Evolutionary conservation across 2,113 vertebrate genomes (phyloP).

Genomic region (Ramphastos sulfuratus): DNA sequence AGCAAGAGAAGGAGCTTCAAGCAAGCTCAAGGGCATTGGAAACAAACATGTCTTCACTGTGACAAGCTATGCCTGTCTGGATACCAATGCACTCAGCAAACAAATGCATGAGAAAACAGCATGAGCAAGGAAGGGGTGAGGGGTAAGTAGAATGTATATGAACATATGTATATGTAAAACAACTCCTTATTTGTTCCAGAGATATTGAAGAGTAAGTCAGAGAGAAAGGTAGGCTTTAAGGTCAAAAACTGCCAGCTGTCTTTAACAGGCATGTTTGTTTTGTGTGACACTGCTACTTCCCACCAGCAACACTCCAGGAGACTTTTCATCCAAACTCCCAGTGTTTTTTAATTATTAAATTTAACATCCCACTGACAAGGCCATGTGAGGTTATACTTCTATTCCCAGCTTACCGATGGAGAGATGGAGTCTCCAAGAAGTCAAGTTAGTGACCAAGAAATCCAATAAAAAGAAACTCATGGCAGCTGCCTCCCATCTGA

Average conservation of each 20-base stretch:
- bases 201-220: not conserved
- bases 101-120: not conserved
- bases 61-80: not conserved
- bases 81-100: not conserved
- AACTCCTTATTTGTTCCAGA: not conserved
- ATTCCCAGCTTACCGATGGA: not conserved
- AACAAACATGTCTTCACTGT: conserved; percentile 18
- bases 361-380: conserved; percentile 26
- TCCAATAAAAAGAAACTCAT: not conserved
- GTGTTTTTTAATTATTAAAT: conserved; percentile 36
- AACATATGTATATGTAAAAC: not conserved
- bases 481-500: not conserved
- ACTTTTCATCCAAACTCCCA: not conserved
- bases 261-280: not conserved
- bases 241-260: not conserved
- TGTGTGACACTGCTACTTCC: not conserved
- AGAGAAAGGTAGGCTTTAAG: not conserved
- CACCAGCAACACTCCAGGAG: not conserved
- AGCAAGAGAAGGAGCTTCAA: conserved; percentile 8
- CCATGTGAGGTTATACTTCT: not conserved
- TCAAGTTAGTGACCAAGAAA: not conserved
- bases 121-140: not conserved
- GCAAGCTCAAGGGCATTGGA: not conserved
- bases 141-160: not conserved
- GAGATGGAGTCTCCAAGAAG: not conserved